Base-by-base conservation (phyloP, 2,888 invertebrate genomes). In the Microplitis manilae region DNA sequence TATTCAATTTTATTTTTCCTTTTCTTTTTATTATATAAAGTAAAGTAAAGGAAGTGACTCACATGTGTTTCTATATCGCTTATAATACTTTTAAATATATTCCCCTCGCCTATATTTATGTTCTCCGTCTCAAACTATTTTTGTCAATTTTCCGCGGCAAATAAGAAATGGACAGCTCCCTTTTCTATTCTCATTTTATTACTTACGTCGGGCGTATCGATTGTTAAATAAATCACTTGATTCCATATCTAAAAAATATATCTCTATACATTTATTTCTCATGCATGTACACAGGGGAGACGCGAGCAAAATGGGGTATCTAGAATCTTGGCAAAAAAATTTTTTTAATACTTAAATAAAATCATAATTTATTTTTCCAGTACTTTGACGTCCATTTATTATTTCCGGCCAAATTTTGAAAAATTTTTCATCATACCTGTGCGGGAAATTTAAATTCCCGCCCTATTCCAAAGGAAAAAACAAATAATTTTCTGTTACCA, bases 51-150 rank as follows among this genome's bases (percentile, higher is more conserved):
- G 62, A 17, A 7, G 62, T 62, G 62, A 62, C 62, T 62, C 62
- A 62, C 62, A 62, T 17, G 62, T 62, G 62, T 62, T 62, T 17
- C 17, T 65, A 73, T 73, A 20, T 50, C 5, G 15, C 65, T 73
- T 73, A 50, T 67, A 67, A 73, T 73, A 65, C 64, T 41, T 15
- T 40, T 38, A 67, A 59, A 73, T 73, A 15, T 67, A 73, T 50
- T 73, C 67, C 62, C 62, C 41, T 67, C 20, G 30, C 30, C 15
- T 65, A 15, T 17, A 13, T 41, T 39, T 38, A 61, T 39, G 41
- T 17, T 62, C n/a, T 62, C n/a, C 15, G n/a, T 17, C 62, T 17
- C n/a, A 62, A 62, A 62, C 62, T 62, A 62, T 62, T 62, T 62
- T 17, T 17, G 17, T 62, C 62, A 62, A 62, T 62, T 62, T 62